Conservation (phyloP, 2,797 vertebrate species). For the Ptychadena robeensis region DNA sequence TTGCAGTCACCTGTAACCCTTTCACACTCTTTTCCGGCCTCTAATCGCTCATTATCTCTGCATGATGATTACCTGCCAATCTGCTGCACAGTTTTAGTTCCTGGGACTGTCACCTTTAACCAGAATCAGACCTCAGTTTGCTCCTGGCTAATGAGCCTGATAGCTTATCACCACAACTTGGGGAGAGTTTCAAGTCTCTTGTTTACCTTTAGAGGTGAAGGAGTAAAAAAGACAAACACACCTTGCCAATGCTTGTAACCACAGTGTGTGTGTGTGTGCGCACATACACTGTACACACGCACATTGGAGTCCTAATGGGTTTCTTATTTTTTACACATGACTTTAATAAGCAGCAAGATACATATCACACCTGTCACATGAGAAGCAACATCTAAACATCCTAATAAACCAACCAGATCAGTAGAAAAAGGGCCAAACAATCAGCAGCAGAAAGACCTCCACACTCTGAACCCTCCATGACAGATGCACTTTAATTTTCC, state of each 20-base stretch:
- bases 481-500: neutral
- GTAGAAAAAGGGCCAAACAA: no score
- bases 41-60: conserved; percentile 51
- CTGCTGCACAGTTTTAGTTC: conserved; percentile 51
- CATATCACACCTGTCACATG: neutral
- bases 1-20: conserved; percentile 54
- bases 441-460: no score
- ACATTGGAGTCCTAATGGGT: neutral
- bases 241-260: conserved; percentile 49
- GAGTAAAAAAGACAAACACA: conserved; percentile 61
- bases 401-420: no score
- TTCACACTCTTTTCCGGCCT: conserved; percentile 57
- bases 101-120: conserved; percentile 68
- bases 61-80: conserved; percentile 54
- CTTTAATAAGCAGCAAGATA: neutral
- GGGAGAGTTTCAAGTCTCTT: conserved; percentile 73
- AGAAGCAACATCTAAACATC: no score
- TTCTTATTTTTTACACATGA: neutral
- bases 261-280: neutral
- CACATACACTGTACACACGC: neutral
- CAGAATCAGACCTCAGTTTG: conserved; percentile 70
- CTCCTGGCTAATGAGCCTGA: conserved; percentile 72
- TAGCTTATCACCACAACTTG: conserved; percentile 66
- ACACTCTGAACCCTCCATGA: no score
- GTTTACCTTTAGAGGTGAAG: conserved; percentile 73